Conservation (phyloP, 2,797 vertebrate genomes). For the Enteromius thamalakanensis region DNA sequence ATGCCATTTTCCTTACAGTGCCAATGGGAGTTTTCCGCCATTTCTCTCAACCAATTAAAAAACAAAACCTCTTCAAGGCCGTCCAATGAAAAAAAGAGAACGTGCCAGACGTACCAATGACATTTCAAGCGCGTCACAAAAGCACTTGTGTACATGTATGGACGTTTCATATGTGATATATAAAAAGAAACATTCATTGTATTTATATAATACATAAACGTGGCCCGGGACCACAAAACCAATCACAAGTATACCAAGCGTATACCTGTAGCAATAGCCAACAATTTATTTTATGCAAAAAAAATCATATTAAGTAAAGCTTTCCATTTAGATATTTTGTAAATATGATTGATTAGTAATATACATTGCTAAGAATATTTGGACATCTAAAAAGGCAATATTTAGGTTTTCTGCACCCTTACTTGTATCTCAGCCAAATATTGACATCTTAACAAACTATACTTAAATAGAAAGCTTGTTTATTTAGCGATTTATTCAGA, state of each 20-base stretch:
- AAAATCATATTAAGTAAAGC: background rate
- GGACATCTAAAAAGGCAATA: background rate
- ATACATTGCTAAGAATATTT: background rate
- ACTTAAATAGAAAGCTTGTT: background rate
- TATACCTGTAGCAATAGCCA: background rate
- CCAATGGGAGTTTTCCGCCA: slow-evolving; percentile 54
- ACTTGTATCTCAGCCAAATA: background rate
- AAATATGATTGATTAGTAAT: background rate
- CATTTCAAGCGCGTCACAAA: slow-evolving; percentile 22
- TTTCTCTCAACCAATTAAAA: slow-evolving; percentile 67
- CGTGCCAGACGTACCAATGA: slow-evolving; percentile 54
- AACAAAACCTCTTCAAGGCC: background rate
- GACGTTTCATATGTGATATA: background rate
- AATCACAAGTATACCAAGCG: background rate
- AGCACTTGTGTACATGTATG: background rate
- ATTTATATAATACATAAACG: background rate
- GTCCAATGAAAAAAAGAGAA: slow-evolving; percentile 24
- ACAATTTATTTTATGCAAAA: too few relatives aligned
- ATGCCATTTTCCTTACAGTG: background rate
- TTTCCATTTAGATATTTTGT: background rate
- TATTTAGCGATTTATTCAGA: background rate
- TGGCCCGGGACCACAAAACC: background rate
- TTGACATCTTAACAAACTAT: background rate
- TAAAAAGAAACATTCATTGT: background rate
- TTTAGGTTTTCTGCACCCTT: background rate